Evolutionary conservation across 2,888 invertebrate species (phyloP).

Genomic region (Coremacera marginata): DNA sequence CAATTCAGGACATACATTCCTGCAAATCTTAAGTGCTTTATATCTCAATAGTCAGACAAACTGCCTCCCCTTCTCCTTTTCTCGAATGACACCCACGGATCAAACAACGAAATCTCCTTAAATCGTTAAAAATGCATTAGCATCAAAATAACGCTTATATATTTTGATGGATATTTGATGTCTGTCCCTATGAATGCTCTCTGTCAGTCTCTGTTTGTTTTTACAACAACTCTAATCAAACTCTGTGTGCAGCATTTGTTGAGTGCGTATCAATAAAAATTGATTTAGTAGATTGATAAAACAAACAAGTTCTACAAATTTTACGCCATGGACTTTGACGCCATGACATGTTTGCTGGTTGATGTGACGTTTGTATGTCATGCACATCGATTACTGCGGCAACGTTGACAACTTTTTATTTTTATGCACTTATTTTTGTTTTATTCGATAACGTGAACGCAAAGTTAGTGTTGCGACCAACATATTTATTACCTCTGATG

Average conservation of each 20-base stretch:
- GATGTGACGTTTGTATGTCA: not conserved
- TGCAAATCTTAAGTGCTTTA: not conserved
- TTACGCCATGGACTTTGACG: not conserved
- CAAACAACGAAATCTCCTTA: constrained; percentile 25
- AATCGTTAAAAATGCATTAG: constrained; percentile 40
- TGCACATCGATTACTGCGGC: not conserved
- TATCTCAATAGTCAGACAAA: not conserved
- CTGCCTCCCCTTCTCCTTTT: not conserved
- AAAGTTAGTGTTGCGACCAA: not conserved
- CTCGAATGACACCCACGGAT: constrained; percentile 7
- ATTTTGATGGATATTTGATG: constrained; percentile 36
- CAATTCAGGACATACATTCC: not conserved
- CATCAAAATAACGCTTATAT: constrained; percentile 30
- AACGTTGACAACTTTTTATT: not conserved
- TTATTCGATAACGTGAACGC: not conserved
- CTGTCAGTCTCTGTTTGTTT: not conserved
- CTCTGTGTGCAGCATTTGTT: not conserved
- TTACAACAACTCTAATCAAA: no score
- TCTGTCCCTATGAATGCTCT: not conserved
- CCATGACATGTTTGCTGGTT: not conserved
- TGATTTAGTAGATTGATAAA: constrained; percentile 37
- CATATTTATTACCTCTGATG: constrained; percentile 6
- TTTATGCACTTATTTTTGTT: not conserved
- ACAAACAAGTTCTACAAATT: constrained; percentile 3
- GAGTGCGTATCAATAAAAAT: constrained; percentile 36